Evolutionary conservation across 2,888 invertebrate genomes (phyloP).

Genomic region (Pterobdella sp.): DNA sequence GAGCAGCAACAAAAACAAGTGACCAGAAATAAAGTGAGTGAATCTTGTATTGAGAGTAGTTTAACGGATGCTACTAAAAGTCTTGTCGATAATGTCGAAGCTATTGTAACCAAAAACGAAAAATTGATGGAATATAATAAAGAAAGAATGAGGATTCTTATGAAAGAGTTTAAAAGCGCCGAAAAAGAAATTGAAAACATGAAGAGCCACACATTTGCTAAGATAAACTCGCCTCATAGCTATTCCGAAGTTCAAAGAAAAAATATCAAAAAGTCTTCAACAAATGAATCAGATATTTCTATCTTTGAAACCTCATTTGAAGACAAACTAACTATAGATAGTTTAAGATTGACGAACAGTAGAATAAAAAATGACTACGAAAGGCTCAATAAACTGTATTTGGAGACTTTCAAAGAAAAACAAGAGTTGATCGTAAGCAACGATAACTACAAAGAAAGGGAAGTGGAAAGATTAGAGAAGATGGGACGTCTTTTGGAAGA

Average conservation of each 20-base stretch:
- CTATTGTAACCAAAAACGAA: constrained; percentile 1
- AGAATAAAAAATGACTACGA: neutral
- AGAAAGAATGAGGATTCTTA: neutral
- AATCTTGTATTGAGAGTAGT: neutral
- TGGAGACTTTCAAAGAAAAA: neutral
- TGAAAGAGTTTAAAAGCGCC: neutral
- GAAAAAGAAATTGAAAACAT: neutral
- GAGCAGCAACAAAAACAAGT: neutral
- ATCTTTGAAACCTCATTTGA: neutral
- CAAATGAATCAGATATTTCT: neutral
- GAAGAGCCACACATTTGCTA: neutral
- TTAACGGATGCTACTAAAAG: neutral
- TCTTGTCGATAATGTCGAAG: neutral
- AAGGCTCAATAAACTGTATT: constrained; percentile 4
- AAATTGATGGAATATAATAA: constrained; percentile 8
- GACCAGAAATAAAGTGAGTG: neutral
- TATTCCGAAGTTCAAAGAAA: neutral
- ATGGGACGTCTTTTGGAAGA: neutral
- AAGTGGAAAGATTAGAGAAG: neutral
- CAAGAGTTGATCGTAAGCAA: neutral
- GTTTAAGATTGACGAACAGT: neutral
- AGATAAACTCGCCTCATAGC: neutral
- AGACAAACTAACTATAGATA: neutral
- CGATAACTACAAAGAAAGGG: neutral
- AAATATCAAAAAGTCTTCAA: neutral